Percentiles rank a stretch among this genome's conserved stretches.
Conservation (phyloP, 2,888 invertebrate species). For the Uropetala carovei region DNA sequence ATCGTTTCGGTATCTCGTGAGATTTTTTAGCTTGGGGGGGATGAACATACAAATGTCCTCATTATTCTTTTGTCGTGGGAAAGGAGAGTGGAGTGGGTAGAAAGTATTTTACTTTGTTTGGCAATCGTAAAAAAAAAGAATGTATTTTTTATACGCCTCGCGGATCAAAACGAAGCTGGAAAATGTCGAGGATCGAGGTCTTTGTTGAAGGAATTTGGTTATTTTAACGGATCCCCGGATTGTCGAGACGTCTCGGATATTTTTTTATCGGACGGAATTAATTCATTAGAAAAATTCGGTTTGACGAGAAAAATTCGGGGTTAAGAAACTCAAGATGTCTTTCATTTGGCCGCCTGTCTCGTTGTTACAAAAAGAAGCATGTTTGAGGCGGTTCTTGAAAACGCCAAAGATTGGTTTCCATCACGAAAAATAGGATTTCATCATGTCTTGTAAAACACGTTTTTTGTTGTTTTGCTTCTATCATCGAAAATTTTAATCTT, state of each 20-base stretch:
- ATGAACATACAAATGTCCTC: conserved; percentile 45
- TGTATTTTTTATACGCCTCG: neutral
- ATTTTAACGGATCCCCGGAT: neutral
- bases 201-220: neutral
- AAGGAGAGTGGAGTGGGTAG: neutral
- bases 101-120: conserved; percentile 19
- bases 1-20: neutral
- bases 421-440: too few relatives aligned
- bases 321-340: too few relatives aligned
- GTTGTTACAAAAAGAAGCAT: too few relatives aligned
- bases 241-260: neutral
- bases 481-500: too few relatives aligned
- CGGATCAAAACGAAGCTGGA: neutral
- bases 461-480: too few relatives aligned
- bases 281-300: too few relatives aligned
- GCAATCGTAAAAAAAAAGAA: neutral
- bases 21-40: conserved; percentile 3
- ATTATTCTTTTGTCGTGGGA: conserved; percentile 30
- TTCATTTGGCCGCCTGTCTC: too few relatives aligned
- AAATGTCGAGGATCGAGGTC: neutral
- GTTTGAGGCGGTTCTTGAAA: too few relatives aligned
- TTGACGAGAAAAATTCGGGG: too few relatives aligned
- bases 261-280: too few relatives aligned
- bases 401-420: too few relatives aligned
- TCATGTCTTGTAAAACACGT: too few relatives aligned